These are phyloP conservation scores for Merops nubicus DNA, from an alignment of 2,113 vertebrate genomes.

Conservation along the genomic window DNA sequence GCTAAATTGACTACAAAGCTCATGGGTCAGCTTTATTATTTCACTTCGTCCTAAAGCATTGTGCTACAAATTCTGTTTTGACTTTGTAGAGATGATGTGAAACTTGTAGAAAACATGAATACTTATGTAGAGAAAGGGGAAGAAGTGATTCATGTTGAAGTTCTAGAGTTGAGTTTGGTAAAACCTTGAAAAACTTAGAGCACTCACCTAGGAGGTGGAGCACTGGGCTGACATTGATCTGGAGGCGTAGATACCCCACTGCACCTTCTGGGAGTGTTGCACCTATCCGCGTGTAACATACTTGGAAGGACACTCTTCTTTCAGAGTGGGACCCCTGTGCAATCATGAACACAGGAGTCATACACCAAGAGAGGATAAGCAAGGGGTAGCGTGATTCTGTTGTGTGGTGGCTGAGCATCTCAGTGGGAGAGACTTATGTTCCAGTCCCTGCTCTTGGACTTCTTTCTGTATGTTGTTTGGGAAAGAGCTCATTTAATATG, in stretches of 20 bases:
- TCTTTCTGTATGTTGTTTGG: not conserved
- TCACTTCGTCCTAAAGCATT: not conserved
- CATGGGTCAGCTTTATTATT: not conserved
- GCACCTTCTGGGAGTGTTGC: not conserved
- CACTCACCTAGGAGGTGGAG: not conserved
- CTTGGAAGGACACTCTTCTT: not conserved
- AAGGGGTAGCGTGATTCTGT: not conserved
- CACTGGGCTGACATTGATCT: not conserved
- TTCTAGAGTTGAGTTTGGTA: not conserved
- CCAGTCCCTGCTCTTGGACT: not conserved
- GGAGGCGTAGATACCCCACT: not conserved
- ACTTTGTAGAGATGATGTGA: not conserved
- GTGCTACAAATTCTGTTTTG: not conserved
- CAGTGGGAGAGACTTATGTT: not conserved
- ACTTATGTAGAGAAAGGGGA: not conserved
- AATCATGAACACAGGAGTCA: not conserved
- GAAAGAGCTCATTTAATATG: not conserved
- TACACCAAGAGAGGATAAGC: not conserved
- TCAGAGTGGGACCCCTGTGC: not conserved
- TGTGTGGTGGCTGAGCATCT: not conserved
- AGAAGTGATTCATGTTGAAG: not conserved
- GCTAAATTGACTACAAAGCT: not conserved
- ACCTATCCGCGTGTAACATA: not conserved
- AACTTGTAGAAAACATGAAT: not conserved
- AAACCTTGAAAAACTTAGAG: not conserved